Percentiles rank a stretch among this genome's conserved stretches.
These are phyloP conservation scores for Anguilla japonica DNA, from an alignment of 2,113 vertebrate species.

Conservation along the genomic window DNA sequence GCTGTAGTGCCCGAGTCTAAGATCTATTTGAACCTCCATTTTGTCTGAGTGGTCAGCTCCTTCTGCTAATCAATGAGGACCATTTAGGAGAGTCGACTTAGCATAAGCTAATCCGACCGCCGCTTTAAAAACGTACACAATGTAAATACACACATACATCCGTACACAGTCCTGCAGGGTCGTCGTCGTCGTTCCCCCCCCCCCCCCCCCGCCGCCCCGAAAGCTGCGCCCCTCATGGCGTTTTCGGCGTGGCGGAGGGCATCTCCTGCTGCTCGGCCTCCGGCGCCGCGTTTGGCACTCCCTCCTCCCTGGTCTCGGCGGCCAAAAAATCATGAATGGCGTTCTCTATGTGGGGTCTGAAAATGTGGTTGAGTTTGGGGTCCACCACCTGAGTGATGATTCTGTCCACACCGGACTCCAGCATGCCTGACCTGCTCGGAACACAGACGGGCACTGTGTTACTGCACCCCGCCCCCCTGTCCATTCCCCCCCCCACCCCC, in stretches of 20 bases:
- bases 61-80: neutral
- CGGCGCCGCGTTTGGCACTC: conserved; percentile 67
- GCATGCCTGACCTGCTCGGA: conserved; percentile 87
- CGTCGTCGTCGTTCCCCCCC: neutral
- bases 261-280: conserved; percentile 75
- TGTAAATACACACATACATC: neutral
- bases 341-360: conserved; percentile 91
- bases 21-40: neutral
- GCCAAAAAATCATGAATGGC: conserved; percentile 88
- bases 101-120: neutral
- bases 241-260: conserved; percentile 67
- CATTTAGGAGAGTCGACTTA: neutral
- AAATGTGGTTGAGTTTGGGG: conserved; percentile 86
- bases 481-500: too few relatives aligned
- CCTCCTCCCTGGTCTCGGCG: conserved; percentile 75
- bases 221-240: conserved; percentile 68
- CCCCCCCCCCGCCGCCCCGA: conserved; percentile 19
- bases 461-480: conserved; percentile 17
- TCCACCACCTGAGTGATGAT: conserved; percentile 95
- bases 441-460: conserved; percentile 75
- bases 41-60: neutral
- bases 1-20: neutral
- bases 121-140: neutral
- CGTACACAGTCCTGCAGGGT: neutral
- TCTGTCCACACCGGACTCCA: conserved; percentile 88